phyloP scores from a whole-genome alignment of 1,140 invertebrate genomes.

The Antheraea pernyi region DNA sequence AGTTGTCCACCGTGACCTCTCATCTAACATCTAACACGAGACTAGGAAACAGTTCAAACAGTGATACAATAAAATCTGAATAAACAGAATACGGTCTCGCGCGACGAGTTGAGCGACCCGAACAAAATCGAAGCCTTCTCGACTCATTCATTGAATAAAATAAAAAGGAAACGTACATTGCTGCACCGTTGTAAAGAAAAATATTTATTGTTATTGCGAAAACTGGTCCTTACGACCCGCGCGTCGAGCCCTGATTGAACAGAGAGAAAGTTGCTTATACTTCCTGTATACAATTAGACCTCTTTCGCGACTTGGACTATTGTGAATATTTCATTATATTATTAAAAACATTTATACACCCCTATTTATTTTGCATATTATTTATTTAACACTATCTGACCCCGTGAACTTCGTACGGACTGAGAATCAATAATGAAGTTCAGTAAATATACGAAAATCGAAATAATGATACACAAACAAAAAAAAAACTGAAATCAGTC shows the following conservation, averaged over 20 bases:
- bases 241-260: background rate
- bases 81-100: constrained; percentile 7
- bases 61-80: background rate
- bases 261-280: constrained; percentile 4
- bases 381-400: too few species aligned
- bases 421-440: too few species aligned
- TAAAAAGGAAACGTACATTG: constrained; percentile 7
- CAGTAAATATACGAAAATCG: too few species aligned
- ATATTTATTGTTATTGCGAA: constrained; percentile 5
- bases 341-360: too few species aligned
- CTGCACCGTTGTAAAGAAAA: background rate
- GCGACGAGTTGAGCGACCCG: constrained; percentile 8
- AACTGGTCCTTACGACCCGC: constrained; percentile 9
- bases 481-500: too few species aligned
- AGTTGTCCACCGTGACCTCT: too few species aligned
- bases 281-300: background rate
- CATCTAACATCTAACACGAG: too few species aligned
- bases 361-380: too few species aligned
- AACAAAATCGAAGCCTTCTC: constrained; percentile 5
- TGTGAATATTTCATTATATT: too few species aligned
- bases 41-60: background rate
- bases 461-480: too few species aligned
- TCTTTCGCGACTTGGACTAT: background rate
- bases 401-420: too few species aligned
- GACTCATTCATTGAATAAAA: constrained; percentile 9